These are phyloP conservation scores for Anolis carolinensis DNA, from an alignment of 2,113 vertebrate species.

Conservation along the genomic window DNA sequence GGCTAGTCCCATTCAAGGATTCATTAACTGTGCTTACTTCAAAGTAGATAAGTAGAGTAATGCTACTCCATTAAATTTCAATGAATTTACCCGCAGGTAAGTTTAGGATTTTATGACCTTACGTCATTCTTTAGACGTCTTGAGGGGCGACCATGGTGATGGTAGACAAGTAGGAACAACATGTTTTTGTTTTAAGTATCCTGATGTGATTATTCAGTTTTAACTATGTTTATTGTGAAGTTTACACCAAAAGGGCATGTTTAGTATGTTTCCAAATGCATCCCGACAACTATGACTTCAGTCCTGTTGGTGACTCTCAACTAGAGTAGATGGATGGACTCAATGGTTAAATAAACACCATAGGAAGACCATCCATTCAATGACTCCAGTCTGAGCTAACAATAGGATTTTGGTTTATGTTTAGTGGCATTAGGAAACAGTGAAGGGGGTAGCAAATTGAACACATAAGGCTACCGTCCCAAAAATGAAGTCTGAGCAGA, in stretches of 20 bases:
- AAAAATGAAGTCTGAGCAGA: not conserved
- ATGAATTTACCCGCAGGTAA: not conserved
- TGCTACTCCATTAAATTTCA: not conserved
- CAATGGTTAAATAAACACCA: too few relatives aligned
- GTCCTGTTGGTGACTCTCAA: too few relatives aligned
- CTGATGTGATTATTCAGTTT: not conserved
- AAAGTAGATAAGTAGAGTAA: too few relatives aligned
- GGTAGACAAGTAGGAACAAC: not conserved
- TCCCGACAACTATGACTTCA: not conserved
- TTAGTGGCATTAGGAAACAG: not conserved
- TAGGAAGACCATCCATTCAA: too few relatives aligned
- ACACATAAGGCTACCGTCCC: not conserved
- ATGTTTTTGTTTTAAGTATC: not conserved
- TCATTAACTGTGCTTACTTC: too few relatives aligned
- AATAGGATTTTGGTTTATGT: not conserved
- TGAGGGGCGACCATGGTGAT: not conserved
- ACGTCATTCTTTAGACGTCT: not conserved
- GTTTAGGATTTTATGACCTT: not conserved
- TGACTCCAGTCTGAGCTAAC: too few relatives aligned
- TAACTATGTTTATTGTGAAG: not conserved
- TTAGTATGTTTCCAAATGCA: not conserved
- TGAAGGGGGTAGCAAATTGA: not conserved
- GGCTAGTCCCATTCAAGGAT: too few relatives aligned
- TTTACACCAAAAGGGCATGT: not conserved
- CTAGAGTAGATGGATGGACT: too few relatives aligned